Evolutionary conservation across 2,888 invertebrate species (phyloP).

Genomic region (Ecliptopera silaceata): DNA sequence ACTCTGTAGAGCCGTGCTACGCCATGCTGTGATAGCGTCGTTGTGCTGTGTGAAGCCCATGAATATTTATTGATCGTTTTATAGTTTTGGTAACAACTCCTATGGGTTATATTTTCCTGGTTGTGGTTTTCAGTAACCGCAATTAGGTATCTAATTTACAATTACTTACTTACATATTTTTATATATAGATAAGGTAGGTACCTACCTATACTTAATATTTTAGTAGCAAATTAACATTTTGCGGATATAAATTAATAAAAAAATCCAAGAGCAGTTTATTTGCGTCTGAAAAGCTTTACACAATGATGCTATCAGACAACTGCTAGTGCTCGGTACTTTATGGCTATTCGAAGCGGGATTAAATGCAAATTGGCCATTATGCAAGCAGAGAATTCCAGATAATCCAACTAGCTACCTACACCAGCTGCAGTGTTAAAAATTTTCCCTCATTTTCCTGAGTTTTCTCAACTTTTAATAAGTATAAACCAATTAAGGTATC

Average conservation of each 20-base stretch:
- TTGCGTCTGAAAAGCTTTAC: not conserved
- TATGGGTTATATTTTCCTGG: too few relatives aligned
- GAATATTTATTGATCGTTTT: too few relatives aligned
- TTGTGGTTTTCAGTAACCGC: too few relatives aligned
- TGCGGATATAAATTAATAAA: too few relatives aligned
- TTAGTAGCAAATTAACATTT: too few relatives aligned
- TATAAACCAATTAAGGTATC: not conserved
- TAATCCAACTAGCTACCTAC: slow-evolving; percentile 27
- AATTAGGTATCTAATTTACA: too few relatives aligned
- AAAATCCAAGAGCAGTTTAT: not conserved
- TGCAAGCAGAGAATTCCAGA: slow-evolving; percentile 38
- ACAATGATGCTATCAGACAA: not conserved
- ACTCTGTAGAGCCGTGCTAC: slow-evolving; percentile 9
- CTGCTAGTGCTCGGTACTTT: not conserved
- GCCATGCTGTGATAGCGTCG: too few relatives aligned
- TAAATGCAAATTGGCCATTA: slow-evolving; percentile 51
- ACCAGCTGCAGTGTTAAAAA: slow-evolving; percentile 4
- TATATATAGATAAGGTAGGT: too few relatives aligned
- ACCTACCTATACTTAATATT: too few relatives aligned
- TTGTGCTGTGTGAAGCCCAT: too few relatives aligned
- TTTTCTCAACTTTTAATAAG: not conserved
- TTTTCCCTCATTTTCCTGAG: not conserved
- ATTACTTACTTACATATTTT: too few relatives aligned
- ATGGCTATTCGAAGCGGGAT: slow-evolving; percentile 14
- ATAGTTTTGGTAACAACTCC: not conserved